Evolutionary conservation across 2,113 vertebrate species (phyloP).

Genomic region (Furnarius figulus): DNA sequence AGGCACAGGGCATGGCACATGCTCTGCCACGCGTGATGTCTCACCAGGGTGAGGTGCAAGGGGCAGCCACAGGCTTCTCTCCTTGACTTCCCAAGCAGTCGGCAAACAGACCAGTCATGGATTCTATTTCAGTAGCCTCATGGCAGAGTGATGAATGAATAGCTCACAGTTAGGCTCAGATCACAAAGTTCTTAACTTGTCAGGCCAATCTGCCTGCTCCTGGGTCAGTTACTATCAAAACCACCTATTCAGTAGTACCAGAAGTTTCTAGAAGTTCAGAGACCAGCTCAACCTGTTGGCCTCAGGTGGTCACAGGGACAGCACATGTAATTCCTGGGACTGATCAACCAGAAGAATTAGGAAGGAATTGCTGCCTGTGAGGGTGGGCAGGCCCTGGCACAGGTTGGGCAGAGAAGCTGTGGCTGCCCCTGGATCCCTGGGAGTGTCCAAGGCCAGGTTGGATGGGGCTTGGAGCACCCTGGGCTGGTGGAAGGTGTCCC

Average conservation of each 20-base stretch:
- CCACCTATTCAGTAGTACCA: background rate
- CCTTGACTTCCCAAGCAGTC: background rate
- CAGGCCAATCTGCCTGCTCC: background rate
- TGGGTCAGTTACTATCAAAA: background rate
- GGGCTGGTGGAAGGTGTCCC: background rate
- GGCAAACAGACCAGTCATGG: background rate
- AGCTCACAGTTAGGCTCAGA: background rate
- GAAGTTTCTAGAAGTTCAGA: background rate
- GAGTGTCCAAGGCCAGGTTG: background rate
- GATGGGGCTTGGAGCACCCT: background rate
- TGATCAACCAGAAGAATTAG: background rate
- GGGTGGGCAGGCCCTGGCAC: background rate
- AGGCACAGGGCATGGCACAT: rapidly evolving
- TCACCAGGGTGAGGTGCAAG: rapidly evolving
- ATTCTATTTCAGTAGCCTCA: background rate
- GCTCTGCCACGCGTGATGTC: rapidly evolving
- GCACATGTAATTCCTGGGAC: rapidly evolving
- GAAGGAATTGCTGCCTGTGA: background rate
- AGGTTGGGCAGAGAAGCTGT: background rate
- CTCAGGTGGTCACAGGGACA: background rate
- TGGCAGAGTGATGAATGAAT: rapidly evolving
- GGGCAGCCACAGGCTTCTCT: background rate
- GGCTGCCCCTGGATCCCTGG: background rate
- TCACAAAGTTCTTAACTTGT: background rate
- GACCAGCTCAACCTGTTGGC: background rate